phyloP scores from a whole-genome alignment of 1,140 invertebrate species.

The Heliconius hermathena region DNA sequence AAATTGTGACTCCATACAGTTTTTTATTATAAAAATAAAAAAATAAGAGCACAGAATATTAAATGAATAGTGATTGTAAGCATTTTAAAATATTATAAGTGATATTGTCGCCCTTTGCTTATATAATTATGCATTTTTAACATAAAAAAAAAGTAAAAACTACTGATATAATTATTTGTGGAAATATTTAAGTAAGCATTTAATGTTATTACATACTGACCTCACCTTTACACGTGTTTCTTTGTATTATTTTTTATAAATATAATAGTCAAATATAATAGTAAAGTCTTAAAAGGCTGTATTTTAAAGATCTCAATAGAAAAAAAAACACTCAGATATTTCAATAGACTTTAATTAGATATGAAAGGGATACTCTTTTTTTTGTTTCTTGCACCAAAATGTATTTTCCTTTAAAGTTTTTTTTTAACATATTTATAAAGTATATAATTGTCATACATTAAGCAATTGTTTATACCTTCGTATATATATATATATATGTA shows the following conservation, averaged over 20 bases:
- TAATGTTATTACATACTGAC: not conserved
- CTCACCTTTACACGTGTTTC: not conserved
- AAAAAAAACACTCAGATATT: not conserved
- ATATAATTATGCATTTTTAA: no score
- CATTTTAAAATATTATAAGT: not conserved
- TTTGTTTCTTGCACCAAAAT: not conserved
- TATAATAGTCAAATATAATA: no score
- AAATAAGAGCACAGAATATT: no score
- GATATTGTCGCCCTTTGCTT: not conserved
- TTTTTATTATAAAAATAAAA: no score
- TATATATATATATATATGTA: conserved; percentile 18
- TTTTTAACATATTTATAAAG: no score
- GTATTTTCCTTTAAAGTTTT: no score
- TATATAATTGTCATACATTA: not conserved
- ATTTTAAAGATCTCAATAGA: not conserved
- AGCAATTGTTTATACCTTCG: conserved; percentile 8
- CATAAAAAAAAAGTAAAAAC: no score
- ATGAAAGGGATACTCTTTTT: not conserved
- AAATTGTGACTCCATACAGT: no score
- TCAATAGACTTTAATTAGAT: not conserved
- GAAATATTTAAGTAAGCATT: not conserved
- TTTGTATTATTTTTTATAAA: not conserved
- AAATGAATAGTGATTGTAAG: no score
- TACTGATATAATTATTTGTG: no score
- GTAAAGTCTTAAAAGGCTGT: not conserved